Evolutionary conservation across 2,113 vertebrate species (phyloP).

Genomic region (Colinus virginianus): DNA sequence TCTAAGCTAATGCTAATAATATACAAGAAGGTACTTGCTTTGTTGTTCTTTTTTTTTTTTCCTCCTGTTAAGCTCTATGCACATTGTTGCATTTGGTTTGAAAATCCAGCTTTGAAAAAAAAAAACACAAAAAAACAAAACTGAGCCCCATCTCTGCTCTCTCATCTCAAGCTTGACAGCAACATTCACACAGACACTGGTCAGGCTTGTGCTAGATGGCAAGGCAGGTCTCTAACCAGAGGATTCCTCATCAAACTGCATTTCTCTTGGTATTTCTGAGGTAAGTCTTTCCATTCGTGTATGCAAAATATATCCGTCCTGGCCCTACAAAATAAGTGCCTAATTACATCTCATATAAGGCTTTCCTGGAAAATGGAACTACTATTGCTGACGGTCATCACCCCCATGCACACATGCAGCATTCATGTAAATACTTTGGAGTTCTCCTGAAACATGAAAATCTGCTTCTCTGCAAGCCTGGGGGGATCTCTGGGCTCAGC

Average conservation of each 20-base stretch:
- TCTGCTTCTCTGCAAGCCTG: not conserved
- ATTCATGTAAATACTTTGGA: constrained; percentile 26
- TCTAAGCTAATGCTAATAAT: constrained; percentile 48
- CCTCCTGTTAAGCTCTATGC: constrained; percentile 50
- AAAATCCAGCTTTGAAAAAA: constrained; percentile 47
- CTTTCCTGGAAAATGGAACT: constrained; percentile 69
- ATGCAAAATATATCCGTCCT: constrained; percentile 49
- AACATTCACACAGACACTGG: not conserved
- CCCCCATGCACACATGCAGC: constrained; percentile 82
- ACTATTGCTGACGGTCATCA: constrained; percentile 52
- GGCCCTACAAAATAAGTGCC: constrained; percentile 61
- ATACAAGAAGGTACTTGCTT: constrained; percentile 50
- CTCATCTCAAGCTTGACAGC: not conserved
- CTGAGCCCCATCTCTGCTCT: constrained; percentile 19
- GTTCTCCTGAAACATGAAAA: constrained; percentile 12
- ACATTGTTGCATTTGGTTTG: constrained; percentile 56
- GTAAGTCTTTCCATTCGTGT: constrained; percentile 67
- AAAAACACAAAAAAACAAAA: not conserved
- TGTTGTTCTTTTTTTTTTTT: not conserved
- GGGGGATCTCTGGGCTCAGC: not conserved
- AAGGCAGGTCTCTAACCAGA: not conserved
- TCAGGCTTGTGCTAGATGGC: constrained; percentile 50
- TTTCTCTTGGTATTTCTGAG: constrained; percentile 58
- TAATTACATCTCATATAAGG: constrained; percentile 71
- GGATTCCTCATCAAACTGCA: not conserved